These are phyloP conservation scores for Andricus quercusramuli DNA, from an alignment of 2,888 invertebrate species.

Conservation along the genomic window DNA sequence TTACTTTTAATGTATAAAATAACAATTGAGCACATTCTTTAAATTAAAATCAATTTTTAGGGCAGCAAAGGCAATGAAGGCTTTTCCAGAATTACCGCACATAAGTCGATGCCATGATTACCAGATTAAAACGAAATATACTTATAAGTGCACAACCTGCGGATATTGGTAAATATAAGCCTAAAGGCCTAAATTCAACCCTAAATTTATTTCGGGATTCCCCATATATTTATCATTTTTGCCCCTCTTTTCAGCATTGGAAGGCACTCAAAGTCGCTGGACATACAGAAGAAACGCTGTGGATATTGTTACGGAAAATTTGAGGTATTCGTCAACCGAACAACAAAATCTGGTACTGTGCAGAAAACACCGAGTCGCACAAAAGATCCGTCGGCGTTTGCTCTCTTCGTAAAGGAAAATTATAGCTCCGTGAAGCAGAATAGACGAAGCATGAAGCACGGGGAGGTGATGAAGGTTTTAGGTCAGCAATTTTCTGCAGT, in stretches of 20 bases:
- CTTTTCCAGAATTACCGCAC: conserved; percentile 89
- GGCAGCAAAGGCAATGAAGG: conserved; percentile 85
- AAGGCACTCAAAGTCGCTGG: conserved; percentile 89
- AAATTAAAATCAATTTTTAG: conserved; percentile 75
- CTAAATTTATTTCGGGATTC: not conserved
- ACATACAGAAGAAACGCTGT: conserved; percentile 86
- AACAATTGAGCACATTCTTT: not conserved
- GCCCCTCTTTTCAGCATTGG: conserved; percentile 82
- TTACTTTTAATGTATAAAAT: too few relatives aligned
- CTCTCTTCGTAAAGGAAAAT: conserved; percentile 87
- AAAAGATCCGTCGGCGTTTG: conserved; percentile 83
- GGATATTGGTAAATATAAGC: conserved; percentile 82
- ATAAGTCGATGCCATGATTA: conserved; percentile 92
- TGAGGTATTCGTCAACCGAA: conserved; percentile 85
- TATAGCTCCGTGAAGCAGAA: conserved; percentile 82
- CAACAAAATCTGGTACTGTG: conserved; percentile 81
- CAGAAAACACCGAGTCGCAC: conserved; percentile 80
- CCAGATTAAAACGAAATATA: conserved; percentile 91
- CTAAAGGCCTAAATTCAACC: not conserved
- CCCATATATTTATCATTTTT: not conserved
- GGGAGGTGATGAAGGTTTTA: conserved; percentile 87
- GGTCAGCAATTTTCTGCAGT: conserved; percentile 85
- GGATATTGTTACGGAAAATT: conserved; percentile 88
- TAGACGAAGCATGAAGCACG: conserved; percentile 81
- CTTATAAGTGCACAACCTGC: conserved; percentile 89